Conservation (phyloP, 1,140 invertebrate species). For the Stegodyphus dumicola region DNA sequence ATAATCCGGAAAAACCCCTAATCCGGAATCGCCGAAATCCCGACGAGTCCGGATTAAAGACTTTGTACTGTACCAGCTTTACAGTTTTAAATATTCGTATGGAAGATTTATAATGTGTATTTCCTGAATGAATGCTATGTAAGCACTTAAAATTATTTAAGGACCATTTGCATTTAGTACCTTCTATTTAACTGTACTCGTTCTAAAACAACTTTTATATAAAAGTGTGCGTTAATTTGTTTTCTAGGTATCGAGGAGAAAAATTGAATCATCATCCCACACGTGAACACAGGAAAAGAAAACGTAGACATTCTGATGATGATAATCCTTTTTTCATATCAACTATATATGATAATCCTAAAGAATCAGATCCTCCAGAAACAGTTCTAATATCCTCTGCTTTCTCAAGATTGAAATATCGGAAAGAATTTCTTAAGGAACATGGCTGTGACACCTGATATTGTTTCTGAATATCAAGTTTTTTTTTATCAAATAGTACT, state of each 20-base stretch:
- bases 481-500: too few species aligned
- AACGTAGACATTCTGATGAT: not conserved
- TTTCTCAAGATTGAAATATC: constrained; percentile 48
- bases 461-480: not conserved
- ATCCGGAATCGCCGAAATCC: too few species aligned
- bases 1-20: too few species aligned
- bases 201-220: not conserved
- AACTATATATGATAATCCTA: constrained; percentile 50
- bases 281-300: constrained; percentile 12
- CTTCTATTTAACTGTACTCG: not conserved
- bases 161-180: not conserved
- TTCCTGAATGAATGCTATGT: not conserved
- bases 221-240: not conserved
- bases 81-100: not conserved
- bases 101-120: not conserved
- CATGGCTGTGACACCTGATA: not conserved
- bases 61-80: not conserved
- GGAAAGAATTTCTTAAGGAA: constrained; percentile 44
- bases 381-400: constrained; percentile 34
- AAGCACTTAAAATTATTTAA: not conserved
- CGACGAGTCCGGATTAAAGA: too few species aligned
- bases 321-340: constrained; percentile 27
- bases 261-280: constrained; percentile 48
- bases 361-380: constrained; percentile 29
- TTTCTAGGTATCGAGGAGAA: constrained; percentile 59